Evolutionary conservation across 2,113 vertebrate genomes (phyloP).

Genomic region (Galemys pyrenaicus): DNA sequence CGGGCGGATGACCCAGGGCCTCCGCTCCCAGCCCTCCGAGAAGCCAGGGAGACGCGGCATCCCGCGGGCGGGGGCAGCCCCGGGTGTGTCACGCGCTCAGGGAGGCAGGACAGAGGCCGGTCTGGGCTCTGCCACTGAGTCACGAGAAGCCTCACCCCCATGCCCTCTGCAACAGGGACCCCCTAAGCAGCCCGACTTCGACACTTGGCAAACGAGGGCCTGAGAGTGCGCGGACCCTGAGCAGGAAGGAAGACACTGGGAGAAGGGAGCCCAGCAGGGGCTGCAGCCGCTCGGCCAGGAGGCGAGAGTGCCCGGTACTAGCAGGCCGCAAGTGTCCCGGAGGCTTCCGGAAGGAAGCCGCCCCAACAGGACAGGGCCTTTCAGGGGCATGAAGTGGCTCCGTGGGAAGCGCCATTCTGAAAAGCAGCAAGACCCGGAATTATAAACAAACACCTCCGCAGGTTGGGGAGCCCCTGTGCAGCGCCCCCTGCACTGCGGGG

Average conservation of each 20-base stretch:
- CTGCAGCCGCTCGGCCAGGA: background rate
- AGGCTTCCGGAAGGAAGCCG: background rate
- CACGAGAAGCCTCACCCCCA: background rate
- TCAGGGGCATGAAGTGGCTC: background rate
- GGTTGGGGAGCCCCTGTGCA: background rate
- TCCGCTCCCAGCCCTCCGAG: too few relatives aligned
- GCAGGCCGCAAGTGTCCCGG: too few relatives aligned
- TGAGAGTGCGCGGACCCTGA: background rate
- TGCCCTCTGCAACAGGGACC: background rate
- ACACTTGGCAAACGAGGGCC: background rate
- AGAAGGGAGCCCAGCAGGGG: background rate
- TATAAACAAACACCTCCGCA: background rate
- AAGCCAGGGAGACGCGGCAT: too few relatives aligned
- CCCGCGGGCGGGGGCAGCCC: too few relatives aligned
- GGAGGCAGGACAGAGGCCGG: background rate
- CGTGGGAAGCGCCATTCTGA: background rate
- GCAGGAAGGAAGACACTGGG: background rate
- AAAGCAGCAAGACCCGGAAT: background rate
- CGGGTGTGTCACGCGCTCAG: rapidly evolving
- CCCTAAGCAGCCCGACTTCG: background rate
- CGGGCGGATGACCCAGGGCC: too few relatives aligned
- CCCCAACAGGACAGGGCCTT: background rate
- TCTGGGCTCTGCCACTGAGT: background rate
- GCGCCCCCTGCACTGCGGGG: background rate
- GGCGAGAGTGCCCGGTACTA: rapidly evolving